These are phyloP conservation scores for Laterallus jamaicensis DNA, from an alignment of 2,113 vertebrate species.

Conservation along the genomic window DNA sequence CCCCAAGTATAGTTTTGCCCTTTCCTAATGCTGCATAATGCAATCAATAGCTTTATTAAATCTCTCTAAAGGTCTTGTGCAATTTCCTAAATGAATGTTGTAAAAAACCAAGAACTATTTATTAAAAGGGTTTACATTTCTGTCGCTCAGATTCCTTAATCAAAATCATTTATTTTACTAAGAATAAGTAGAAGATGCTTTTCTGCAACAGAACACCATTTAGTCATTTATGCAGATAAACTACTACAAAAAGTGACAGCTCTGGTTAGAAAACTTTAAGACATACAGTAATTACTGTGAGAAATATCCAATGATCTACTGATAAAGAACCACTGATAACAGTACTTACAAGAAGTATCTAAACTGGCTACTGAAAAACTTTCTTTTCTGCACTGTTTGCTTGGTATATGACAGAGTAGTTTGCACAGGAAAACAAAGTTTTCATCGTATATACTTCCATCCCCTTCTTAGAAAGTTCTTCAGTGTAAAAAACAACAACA, in stretches of 20 bases:
- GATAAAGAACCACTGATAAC: neutral
- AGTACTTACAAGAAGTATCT: neutral
- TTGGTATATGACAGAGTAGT: neutral
- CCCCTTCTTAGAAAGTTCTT: neutral
- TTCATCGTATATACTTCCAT: neutral
- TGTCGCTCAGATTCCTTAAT: neutral
- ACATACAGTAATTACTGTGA: neutral
- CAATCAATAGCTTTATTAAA: conserved; percentile 27
- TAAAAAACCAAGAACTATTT: neutral
- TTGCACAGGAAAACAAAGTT: neutral
- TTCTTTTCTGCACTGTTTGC: neutral
- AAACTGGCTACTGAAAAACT: neutral
- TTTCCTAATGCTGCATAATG: neutral
- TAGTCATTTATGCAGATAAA: neutral
- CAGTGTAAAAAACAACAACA: neutral
- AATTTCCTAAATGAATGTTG: neutral
- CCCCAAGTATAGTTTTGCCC: neutral
- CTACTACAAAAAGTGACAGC: neutral
- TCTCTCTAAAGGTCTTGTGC: neutral
- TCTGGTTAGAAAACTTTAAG: neutral
- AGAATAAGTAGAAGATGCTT: neutral
- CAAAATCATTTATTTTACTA: conserved; percentile 2
- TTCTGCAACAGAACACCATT: neutral
- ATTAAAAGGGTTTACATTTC: neutral
- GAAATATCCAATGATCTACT: neutral